phyloP scores from a whole-genome alignment of 1,140 invertebrate genomes.

The Atopsyche davidsoni region DNA sequence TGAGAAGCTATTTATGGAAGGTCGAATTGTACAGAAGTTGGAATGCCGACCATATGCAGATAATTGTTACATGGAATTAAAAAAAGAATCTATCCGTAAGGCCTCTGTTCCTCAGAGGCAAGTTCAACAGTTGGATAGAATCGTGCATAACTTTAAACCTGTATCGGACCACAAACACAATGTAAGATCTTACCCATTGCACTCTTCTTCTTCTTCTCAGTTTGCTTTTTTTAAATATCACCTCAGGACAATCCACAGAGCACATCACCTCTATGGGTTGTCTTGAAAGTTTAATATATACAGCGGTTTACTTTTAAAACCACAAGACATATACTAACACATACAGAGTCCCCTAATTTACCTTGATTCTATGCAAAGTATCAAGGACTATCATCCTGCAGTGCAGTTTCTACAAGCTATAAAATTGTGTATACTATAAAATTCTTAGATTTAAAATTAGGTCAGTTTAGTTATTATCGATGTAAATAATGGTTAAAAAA shows the following conservation, averaged over 20 bases:
- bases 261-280: no score
- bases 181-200: constrained; percentile 52
- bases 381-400: no score
- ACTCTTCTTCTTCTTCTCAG: background rate
- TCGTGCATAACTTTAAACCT: constrained; percentile 82
- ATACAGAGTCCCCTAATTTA: no score
- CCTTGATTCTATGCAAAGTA: no score
- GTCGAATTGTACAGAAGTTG: constrained; percentile 87
- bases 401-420: no score
- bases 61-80: constrained; percentile 82
- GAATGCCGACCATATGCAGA: constrained; percentile 89
- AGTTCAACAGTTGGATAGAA: constrained; percentile 73
- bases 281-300: no score
- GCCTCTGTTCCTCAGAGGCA: constrained; percentile 72
- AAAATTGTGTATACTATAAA: no score
- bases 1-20: constrained; percentile 85
- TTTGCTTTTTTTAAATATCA: background rate
- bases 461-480: no score
- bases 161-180: constrained; percentile 86
- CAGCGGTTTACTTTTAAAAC: background rate
- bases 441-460: no score
- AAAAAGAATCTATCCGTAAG: constrained; percentile 76
- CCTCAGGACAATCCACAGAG: no score
- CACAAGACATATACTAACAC: no score
- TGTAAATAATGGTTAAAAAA: no score